Base-by-base conservation (phyloP, 2,797 vertebrate species). In the Ispidina picta region DNA sequence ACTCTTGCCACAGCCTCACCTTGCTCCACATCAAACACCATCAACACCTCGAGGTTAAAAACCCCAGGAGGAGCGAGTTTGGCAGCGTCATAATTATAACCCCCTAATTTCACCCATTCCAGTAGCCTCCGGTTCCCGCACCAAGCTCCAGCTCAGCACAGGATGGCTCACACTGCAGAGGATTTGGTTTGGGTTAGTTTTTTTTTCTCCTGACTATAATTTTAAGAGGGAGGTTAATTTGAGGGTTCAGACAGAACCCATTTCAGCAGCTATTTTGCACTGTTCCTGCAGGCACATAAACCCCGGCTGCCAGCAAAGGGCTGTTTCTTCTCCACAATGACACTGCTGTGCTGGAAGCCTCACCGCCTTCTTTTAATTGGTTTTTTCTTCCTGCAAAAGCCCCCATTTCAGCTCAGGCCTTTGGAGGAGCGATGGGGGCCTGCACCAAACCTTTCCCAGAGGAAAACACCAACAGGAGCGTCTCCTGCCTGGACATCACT, bases 381-480 rank as follows among this genome's bases (percentile, higher is more conserved):
- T 46, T 15, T n/a, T 29, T 39, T 43, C 55, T 29, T 54, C 46
- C 55, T 29, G 10, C 44, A 63, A 48, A 76, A 76, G 60, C 18
- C 29, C 6, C 1, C 22, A 6, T 62, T 70, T 58, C 86, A 85
- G 56, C 70, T 37, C 3, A 6, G 9, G 12, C 37, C 63, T 70
- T 55, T 4, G 22, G 39, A 26, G 56, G 59, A 28, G 46, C 4
- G 1, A 29, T 4, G 1, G 3, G 21, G 9, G 26, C 33, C 74
- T 4, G 28, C 7, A 6, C 2, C 0, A 65, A 82, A 59, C 54
- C 75, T 12, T n/a, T 18, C 39, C 41, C 74, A 55, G 49, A n/a
- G 39, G 37, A 8, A 15, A 21, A 63, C 14, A 14, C 70, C 8
- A 26, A n/a, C 0, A 0, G 43, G 22, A 54, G 39, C 1, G 0